Evolutionary conservation across 2,113 vertebrate species (phyloP), one percentile per base, ranked within the genome.

Genomic region (Platichthys stellatus): DNA sequence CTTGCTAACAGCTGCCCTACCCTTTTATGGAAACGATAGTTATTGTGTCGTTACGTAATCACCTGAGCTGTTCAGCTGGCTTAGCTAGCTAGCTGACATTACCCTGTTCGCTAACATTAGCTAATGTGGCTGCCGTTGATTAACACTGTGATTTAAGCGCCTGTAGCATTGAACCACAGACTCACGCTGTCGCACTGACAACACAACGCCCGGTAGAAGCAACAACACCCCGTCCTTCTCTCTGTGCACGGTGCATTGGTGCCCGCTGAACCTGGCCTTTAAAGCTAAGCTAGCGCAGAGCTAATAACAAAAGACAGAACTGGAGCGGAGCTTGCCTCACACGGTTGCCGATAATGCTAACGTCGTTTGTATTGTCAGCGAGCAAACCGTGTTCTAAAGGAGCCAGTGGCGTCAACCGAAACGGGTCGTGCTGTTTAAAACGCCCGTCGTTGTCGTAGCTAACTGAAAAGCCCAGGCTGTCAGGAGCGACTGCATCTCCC

Each of bases 291-390:
- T 92, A 93, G 68, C 53, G 43, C 7, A 21, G 14, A 45, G 92
- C 92, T 90, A 91, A 92, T 82, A 93, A 93, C 90, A 93, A 92
- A 90, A 90, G 90, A 88, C 6, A 31, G 56, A 72, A n/a, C 69
- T n/a, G 5, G 26, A 72, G 56, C 78, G 63, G 15, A 81, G 80
- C 70, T 80, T 6, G 69, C 4, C 47, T 63, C 60, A n/a, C 13
- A 14, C 73, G 59, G 58, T 73, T 61, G 28, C 3, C 38, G 49
- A 18, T 14, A 21, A 1, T 49, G 43, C 45, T 14, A 24, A 35
- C 72, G 43, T 28, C n/a, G 23, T 40, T 57, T 74, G 9, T 11
- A 5, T n/a, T 53, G 56, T 60, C 76, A 76, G 61, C 20, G 0
- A 63, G 1, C 51, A 38, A 26, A 62, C 5, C 4, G 2, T 24